Percentiles rank a stretch among this genome's conserved stretches.
Evolutionary conservation across 2,888 invertebrate genomes (phyloP).

Genomic region (Phanerotoma sp.): DNA sequence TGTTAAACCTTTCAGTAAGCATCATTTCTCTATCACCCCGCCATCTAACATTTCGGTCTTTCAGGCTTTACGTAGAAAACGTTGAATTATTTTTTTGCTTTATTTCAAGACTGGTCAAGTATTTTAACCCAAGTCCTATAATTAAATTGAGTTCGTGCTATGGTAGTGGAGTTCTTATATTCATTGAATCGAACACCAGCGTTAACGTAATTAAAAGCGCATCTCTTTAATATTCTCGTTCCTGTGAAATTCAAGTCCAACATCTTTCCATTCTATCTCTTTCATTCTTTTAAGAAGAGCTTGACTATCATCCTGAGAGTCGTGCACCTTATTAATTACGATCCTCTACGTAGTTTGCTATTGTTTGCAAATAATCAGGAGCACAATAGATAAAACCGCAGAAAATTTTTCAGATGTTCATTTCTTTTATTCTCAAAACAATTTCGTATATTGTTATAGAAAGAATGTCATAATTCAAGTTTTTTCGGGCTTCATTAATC

Average conservation of each 20-base stretch:
- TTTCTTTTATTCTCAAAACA: too few relatives aligned
- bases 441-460: too few relatives aligned
- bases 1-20: too few relatives aligned
- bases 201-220: constrained; percentile 54
- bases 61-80: not conserved
- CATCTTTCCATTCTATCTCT: constrained; percentile 8
- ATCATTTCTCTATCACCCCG: constrained; percentile 20
- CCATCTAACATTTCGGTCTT: constrained; percentile 17
- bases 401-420: constrained; percentile 3
- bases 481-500: too few relatives aligned
- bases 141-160: constrained; percentile 52
- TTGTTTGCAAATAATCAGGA: constrained; percentile 19
- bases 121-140: constrained; percentile 42
- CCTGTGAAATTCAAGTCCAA: constrained; percentile 28
- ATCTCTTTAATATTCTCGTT: constrained; percentile 50
- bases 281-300: constrained; percentile 28
- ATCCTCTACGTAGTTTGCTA: not conserved
- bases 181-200: constrained; percentile 53
- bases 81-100: not conserved
- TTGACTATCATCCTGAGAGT: constrained; percentile 3
- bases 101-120: constrained; percentile 3
- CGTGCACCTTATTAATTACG: constrained; percentile 18
- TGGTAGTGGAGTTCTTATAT: constrained; percentile 44
- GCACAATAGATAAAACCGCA: not conserved
- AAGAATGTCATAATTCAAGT: too few relatives aligned